Base-by-base conservation (phyloP, 1,140 invertebrate species). In the Lepidurus couesii region DNA sequence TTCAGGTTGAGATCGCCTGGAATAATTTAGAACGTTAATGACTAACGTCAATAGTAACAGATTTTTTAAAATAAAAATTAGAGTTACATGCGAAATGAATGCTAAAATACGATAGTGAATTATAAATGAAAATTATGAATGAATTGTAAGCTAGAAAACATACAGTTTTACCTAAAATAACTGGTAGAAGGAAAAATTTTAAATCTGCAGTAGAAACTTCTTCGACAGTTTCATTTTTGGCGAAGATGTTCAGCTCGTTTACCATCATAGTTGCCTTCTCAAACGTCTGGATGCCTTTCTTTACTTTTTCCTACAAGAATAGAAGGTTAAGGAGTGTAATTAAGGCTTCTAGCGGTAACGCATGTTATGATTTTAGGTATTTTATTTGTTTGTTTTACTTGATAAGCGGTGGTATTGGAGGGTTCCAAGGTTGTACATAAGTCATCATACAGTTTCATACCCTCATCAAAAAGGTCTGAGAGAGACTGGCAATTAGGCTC, bases 121-220 rank as follows among this genome's bases (percentile, higher is more conserved):
- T 34, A 34, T 34, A 34, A 34, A 1, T 34, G 4, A 4, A 34
- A 34, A 34, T 34, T 34, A 34, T 34, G 2, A 34, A 1, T 34
- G 26, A 34, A 34, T 34, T 34, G 1, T 34, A 73, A n/a, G n/a
- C 26, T 73, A 7, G 8, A 8, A 73, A 73, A 73, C 74, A 9
- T 75, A 7, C 0, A 45, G 13, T 45, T 78, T 80, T 90, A 0
- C 93, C 94, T 11, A 97, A 86, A n/a, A 95, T 85, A 24, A 91
- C 93, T 0, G 95, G 95, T 16, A 96, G 83, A 1, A 96, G 84
- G 75, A 96, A 88, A 82, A 94, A 95, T 83, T 93, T 94, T 2
- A 98, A 84, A 82, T 95, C 91, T 80, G 91, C 90, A 13, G 95
- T 95, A 0, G 93, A 85, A 11, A 98, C 84, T 87, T 98, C 96